Evolutionary conservation across 2,797 vertebrate genomes (phyloP).

Genomic region (Pseudocheirus occidentalis): DNA sequence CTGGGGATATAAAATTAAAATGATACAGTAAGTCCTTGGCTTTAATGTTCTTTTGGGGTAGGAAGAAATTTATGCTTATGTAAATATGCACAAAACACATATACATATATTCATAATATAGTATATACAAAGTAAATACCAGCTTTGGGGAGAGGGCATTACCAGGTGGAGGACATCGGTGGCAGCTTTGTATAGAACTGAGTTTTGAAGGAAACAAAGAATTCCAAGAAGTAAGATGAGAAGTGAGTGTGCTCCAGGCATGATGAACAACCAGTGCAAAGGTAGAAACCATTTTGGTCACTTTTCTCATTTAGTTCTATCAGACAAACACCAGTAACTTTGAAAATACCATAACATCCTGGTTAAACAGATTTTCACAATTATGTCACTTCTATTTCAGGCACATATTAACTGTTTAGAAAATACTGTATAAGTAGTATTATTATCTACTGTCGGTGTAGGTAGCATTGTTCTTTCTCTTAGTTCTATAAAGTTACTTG

Average conservation of each 20-base stretch:
- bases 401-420: neutral
- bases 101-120: neutral
- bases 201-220: neutral
- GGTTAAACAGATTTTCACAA: neutral
- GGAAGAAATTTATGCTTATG: neutral
- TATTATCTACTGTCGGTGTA: neutral
- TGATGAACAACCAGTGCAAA: neutral
- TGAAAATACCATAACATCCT: slow-evolving; percentile 8
- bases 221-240: neutral
- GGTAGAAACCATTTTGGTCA: neutral
- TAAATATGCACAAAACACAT: neutral
- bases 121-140: neutral
- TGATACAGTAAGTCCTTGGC: neutral
- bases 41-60: neutral
- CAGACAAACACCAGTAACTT: slow-evolving; percentile 2
- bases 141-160: neutral
- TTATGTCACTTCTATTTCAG: slow-evolving; percentile 7
- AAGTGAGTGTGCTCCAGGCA: neutral
- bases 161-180: neutral
- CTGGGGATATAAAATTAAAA: neutral
- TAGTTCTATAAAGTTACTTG: neutral
- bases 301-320: slow-evolving; percentile 12
- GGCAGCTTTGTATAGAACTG: neutral
- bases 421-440: neutral
- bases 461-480: neutral